Percentiles rank a stretch among this genome's conserved stretches.
These are phyloP conservation scores for Drosophila setifemur DNA, from an alignment of 1,140 invertebrate genomes.

Conservation along the genomic window DNA sequence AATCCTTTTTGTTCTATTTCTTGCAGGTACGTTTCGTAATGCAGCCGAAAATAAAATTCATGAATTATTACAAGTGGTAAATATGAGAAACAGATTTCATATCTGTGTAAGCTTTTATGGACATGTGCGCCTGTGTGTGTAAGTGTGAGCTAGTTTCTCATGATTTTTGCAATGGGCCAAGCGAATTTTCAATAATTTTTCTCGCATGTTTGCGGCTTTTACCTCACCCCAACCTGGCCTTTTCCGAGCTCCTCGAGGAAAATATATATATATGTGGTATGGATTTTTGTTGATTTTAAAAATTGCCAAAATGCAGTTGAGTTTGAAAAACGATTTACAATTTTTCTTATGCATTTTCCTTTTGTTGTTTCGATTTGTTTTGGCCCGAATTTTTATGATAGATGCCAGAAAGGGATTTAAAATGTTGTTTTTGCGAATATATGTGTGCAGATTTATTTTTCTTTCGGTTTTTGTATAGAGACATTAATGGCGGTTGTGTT, in stretches of 20 bases:
- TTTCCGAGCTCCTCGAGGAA: neutral
- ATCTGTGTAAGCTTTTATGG: neutral
- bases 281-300: conserved; percentile 19
- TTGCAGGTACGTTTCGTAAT: conserved; percentile 61
- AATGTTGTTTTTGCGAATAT: neutral
- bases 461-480: neutral
- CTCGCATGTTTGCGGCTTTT: neutral
- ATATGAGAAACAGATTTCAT: conserved; percentile 30
- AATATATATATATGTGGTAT: conserved; percentile 17
- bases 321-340: neutral
- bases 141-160: conserved; percentile 43
- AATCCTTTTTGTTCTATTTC: neutral
- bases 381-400: conserved; percentile 14
- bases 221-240: neutral
- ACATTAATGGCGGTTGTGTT: conserved; percentile 3
- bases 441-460: neutral
- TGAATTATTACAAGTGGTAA: conserved; percentile 50
- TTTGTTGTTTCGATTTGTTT: conserved; percentile 1
- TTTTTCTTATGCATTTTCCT: conserved; percentile 8
- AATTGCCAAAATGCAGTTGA: conserved; percentile 24
- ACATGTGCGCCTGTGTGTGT: neutral
- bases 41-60: conserved; percentile 34
- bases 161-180: conserved; percentile 23
- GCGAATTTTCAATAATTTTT: conserved; percentile 56
- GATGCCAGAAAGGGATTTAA: conserved; percentile 27